Evolutionary conservation across 2,888 invertebrate genomes (phyloP).

Genomic region (Nasonovia ribisnigri): DNA sequence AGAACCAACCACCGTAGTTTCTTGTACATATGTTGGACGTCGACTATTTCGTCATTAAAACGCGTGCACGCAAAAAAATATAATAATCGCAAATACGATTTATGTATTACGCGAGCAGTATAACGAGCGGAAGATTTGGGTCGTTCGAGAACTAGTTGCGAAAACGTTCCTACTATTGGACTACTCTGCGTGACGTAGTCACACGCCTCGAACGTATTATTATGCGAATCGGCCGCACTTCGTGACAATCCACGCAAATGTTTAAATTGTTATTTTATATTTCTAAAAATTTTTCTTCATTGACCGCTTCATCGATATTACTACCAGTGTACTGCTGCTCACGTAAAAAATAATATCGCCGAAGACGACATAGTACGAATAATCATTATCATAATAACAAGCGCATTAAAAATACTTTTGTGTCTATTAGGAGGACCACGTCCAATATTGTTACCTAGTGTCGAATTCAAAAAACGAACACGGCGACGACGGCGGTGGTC

Average conservation of each 20-base stretch:
- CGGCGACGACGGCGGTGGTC: background rate
- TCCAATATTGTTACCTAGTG: conserved; percentile 21
- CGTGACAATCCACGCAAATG: conserved; percentile 18
- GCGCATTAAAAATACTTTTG: conserved; percentile 5
- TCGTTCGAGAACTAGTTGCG: conserved; percentile 48
- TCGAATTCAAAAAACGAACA: conserved; percentile 22
- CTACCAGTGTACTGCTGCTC: background rate
- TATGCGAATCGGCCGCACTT: background rate
- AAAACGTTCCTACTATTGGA: conserved; percentile 30
- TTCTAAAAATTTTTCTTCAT: background rate
- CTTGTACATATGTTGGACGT: background rate
- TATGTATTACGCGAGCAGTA: conserved; percentile 17
- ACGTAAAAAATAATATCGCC: background rate
- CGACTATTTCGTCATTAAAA: conserved; percentile 20
- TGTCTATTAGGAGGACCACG: background rate
- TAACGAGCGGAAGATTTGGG: conserved; percentile 52
- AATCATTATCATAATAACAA: background rate
- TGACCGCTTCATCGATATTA: background rate
- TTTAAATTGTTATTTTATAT: conserved; percentile 6
- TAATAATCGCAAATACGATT: background rate
- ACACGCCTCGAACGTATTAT: background rate
- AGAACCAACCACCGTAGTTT: background rate
- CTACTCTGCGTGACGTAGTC: background rate
- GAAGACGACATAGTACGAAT: background rate
- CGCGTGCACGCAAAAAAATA: background rate